Conservation (phyloP, 2,113 vertebrate species). For the Sapayoa aenigma region DNA sequence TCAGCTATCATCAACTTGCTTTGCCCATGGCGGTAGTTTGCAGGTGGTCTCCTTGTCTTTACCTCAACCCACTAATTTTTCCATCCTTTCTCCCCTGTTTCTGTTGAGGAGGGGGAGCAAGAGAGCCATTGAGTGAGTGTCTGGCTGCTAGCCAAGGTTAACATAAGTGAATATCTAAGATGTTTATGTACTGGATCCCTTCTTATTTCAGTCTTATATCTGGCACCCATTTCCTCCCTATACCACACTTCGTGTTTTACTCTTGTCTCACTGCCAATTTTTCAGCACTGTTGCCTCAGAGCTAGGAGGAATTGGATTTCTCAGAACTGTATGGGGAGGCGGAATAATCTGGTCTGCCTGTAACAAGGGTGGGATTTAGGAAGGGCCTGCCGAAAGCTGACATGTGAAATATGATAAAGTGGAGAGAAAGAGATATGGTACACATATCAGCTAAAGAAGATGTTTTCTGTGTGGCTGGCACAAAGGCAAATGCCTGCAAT, state of each 20-base stretch:
- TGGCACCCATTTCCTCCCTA: not conserved
- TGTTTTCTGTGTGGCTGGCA: not conserved
- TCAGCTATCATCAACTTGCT: not conserved
- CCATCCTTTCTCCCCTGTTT: not conserved
- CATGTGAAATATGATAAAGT: not conserved
- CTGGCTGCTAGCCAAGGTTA: not conserved
- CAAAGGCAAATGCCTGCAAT: not conserved
- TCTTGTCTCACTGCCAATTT: not conserved
- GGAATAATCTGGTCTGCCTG: not conserved
- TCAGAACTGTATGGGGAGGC: not conserved
- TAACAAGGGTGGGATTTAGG: not conserved
- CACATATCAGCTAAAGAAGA: not conserved
- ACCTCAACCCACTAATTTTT: not conserved
- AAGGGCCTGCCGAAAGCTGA: not conserved
- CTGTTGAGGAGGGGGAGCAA: fast-evolving
- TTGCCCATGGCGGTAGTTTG: not conserved
- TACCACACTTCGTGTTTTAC: not conserved
- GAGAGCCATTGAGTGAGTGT: fast-evolving
- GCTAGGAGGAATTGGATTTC: not conserved
- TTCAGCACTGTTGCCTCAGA: not conserved
- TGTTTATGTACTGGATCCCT: not conserved
- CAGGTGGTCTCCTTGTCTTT: not conserved
- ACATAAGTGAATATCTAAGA: not conserved
- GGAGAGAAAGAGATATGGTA: not conserved
- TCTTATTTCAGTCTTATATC: not conserved